A percentile compares a stretch with the other conserved stretches of the same genome.
These are phyloP conservation scores for Plectropomus leopardus DNA, from an alignment of 2,113 vertebrate species.

Conservation along the genomic window DNA sequence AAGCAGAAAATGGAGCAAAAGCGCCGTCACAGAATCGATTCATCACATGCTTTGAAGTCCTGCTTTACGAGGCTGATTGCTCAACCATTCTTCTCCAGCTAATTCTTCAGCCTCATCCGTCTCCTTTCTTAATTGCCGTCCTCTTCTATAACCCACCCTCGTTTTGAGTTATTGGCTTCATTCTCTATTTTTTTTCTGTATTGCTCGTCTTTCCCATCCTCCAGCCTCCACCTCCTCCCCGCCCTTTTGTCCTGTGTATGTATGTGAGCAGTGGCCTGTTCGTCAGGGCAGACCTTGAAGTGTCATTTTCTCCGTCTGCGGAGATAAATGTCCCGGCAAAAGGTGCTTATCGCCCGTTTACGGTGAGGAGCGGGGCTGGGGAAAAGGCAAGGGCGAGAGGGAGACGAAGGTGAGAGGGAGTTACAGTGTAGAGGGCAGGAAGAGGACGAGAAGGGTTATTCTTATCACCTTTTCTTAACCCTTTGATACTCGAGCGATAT, in stretches of 20 bases:
- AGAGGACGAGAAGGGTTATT: not conserved
- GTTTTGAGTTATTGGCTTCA: not conserved
- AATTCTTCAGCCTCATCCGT: constrained; percentile 13
- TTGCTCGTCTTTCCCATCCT: constrained; percentile 9
- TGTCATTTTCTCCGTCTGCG: constrained; percentile 62
- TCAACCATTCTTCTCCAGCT: not conserved
- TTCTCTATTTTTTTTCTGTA: not conserved
- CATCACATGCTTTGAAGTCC: constrained; percentile 12
- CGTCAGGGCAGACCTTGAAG: constrained; percentile 65
- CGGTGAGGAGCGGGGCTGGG: constrained; percentile 20
- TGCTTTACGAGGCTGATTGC: constrained; percentile 19
- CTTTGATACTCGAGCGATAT: too few relatives aligned
- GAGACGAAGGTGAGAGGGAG: constrained; percentile 32
- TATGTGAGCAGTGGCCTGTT: constrained; percentile 30
- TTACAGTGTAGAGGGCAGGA: not conserved
- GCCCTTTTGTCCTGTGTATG: constrained; percentile 5
- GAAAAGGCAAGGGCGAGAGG: constrained; percentile 8
- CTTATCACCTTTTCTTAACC: constrained; percentile 7
- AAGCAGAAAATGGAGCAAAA: not conserved
- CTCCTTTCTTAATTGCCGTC: not conserved
- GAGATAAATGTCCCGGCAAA: constrained; percentile 61
- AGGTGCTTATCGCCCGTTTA: constrained; percentile 60
- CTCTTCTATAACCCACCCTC: not conserved
- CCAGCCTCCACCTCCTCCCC: constrained; percentile 20
- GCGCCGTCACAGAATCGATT: not conserved